Evolutionary conservation across 2,888 invertebrate species (phyloP), one percentile per base, ranked within the genome.

Genomic region (Rapana venosa): DNA sequence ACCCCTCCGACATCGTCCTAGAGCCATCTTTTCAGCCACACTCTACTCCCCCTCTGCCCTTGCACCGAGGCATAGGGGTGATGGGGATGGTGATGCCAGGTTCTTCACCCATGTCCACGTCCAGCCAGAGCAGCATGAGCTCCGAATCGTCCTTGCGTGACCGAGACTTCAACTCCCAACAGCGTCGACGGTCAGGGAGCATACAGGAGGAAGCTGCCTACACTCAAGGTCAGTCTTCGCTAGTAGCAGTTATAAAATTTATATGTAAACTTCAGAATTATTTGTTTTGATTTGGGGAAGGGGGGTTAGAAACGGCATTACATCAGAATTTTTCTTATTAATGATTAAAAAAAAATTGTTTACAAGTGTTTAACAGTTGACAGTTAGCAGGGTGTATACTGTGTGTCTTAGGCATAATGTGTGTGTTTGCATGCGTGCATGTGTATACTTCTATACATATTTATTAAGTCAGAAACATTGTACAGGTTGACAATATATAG

Each of bases 61-160:
- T 26, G 6, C 58, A 70, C 26, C 70, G 87, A 74, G 58, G 30
- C 17, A 35, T 56, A 22, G 61, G 88, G 6, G 56, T 88, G 35
- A 58, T 88, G 30, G 88, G 88, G 1, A 79, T 88, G 66, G 83
- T 58, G 35, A 58, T 88, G 58, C 30, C 81, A 11, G 79, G 79
- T 8, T 22, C 81, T 32, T 36, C 88, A 26, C 86, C 89, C 83
- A 56, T 92, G 66, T 94, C 94, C 6, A 93, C 93, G 32, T 94
- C 94, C 93, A 95, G 94, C 93, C 94, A 93, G 74, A 94, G 94
- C 92, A 94, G 94, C 91, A 88, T 93, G 56, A 93, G 93, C 92
- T 93, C 94, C 0, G 93, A 94, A 87, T 92, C 93, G 5, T 93
- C 93, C 26, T 70, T 86, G 32, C 89, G 92, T 47, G 90, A 91